A percentile compares a stretch with the other conserved stretches of the same genome.
phyloP scores from a whole-genome alignment of 2,113 vertebrate species.

The Podiceps cristatus region DNA sequence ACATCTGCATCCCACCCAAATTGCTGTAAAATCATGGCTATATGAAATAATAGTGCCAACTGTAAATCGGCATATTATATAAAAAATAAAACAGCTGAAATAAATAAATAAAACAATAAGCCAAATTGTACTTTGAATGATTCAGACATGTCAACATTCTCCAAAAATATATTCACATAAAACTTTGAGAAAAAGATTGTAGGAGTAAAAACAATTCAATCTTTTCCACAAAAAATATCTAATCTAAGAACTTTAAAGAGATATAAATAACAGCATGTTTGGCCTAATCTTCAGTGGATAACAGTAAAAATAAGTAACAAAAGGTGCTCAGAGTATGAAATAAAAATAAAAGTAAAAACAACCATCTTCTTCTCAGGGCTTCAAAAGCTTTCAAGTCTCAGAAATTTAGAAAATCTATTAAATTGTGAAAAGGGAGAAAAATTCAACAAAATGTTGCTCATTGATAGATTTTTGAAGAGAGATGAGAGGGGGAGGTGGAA shows the following conservation, averaged over 20 bases:
- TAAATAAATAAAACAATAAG: neutral
- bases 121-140: neutral
- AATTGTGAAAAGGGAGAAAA: neutral
- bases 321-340: neutral
- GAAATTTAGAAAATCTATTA: neutral
- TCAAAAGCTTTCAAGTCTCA: neutral
- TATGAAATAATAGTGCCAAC: neutral
- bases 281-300: neutral
- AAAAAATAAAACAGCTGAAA: no score
- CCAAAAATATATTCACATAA: neutral
- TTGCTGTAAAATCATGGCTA: neutral
- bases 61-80: neutral
- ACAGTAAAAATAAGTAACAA: neutral
- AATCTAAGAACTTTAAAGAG: neutral
- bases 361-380: neutral
- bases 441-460: neutral
- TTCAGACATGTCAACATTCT: neutral
- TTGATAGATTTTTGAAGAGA: neutral
- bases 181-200: neutral
- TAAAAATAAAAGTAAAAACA: neutral
- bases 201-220: neutral
- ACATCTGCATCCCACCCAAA: neutral
- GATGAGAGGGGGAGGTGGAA: rapidly evolving
- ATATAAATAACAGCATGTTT: neutral
- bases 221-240: neutral